A percentile compares a stretch with the other conserved stretches of the same genome.
phyloP scores from a whole-genome alignment of 2,113 vertebrate species.

The Mirza zaza region DNA sequence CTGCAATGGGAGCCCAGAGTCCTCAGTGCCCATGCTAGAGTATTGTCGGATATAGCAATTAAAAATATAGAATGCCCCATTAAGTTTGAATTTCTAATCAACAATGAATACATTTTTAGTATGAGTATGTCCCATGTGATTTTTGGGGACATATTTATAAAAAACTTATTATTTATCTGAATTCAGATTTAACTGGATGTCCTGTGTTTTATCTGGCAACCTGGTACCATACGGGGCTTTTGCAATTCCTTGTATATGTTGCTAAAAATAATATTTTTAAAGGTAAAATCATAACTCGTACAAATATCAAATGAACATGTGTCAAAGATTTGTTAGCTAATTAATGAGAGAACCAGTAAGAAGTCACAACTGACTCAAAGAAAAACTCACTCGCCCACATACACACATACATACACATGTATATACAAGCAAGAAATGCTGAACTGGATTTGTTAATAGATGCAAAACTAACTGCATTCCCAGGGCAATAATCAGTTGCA shows the following conservation, averaged over 20 bases:
- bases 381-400: not conserved
- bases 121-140: not conserved
- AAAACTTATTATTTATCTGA: slow-evolving; percentile 18
- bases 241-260: not conserved
- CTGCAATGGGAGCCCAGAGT: accelerated
- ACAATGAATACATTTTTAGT: not conserved
- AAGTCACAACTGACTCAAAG: not conserved
- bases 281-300: not conserved
- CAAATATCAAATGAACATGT: not conserved
- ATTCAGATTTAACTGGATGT: not conserved
- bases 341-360: not conserved
- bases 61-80: not conserved
- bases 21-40: accelerated
- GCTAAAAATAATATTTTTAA: not conserved
- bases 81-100: not conserved
- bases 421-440: not conserved
- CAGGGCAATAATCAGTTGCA: not conserved
- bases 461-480: not conserved
- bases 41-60: not conserved
- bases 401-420: not conserved
- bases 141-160: not conserved
- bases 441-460: not conserved
- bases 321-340: slow-evolving; percentile 3
- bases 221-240: not conserved
- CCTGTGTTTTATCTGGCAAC: not conserved